Percentiles rank a stretch among this genome's conserved stretches.
phyloP scores from a whole-genome alignment of 2,797 vertebrate genomes.

The Liparis tanakae region DNA sequence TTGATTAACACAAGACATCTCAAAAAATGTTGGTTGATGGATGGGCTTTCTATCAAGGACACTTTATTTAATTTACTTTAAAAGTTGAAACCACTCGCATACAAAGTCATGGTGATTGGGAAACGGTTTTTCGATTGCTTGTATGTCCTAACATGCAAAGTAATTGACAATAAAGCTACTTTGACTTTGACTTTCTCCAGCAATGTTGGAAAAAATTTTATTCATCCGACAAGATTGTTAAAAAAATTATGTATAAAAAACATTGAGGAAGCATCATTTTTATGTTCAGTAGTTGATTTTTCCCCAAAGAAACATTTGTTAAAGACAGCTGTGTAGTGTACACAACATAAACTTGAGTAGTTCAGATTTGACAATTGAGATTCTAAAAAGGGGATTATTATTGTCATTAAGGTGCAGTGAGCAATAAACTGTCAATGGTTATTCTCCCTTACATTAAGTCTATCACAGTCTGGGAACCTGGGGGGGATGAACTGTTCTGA shows the following conservation, averaged over 20 bases:
- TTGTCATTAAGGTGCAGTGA: background rate
- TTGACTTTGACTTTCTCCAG: too few relatives aligned
- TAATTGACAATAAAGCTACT: too few relatives aligned
- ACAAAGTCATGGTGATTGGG: constrained; percentile 3
- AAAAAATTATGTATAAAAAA: background rate
- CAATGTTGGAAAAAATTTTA: constrained; percentile 5
- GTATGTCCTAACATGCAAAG: too few relatives aligned
- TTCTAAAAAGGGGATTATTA: background rate
- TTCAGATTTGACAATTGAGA: background rate
- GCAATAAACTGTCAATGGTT: background rate
- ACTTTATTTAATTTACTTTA: constrained; percentile 45
- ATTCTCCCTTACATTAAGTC: background rate
- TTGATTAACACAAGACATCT: background rate
- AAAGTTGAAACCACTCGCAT: background rate
- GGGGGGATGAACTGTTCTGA: background rate
- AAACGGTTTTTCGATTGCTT: too few relatives aligned
- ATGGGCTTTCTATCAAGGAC: constrained; percentile 4
- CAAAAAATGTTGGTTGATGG: background rate
- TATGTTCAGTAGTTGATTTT: background rate
- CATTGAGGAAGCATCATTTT: background rate
- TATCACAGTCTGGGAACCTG: background rate
- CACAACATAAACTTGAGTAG: constrained; percentile 27
- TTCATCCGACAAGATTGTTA: background rate
- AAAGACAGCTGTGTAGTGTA: constrained; percentile 20
- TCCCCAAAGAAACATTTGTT: background rate